Percentiles rank a stretch among this genome's conserved stretches.
Evolutionary conservation across 2,797 vertebrate genomes (phyloP).

Genomic region (Arctocebus calabarensis): DNA sequence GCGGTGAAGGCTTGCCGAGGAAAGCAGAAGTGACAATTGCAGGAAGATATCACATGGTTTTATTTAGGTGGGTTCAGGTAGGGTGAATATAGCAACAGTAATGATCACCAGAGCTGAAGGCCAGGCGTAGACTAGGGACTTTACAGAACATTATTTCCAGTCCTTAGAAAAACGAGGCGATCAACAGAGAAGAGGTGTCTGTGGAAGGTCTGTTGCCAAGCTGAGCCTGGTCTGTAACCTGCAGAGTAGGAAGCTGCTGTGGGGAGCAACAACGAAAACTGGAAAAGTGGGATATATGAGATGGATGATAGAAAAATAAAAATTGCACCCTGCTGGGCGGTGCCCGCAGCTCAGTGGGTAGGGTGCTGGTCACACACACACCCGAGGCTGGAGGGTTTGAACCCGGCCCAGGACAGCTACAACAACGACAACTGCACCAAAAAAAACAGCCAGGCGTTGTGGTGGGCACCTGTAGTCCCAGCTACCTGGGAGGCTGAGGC

Average conservation of each 20-base stretch:
- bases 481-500: too few relatives aligned
- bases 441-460: not conserved
- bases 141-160: not conserved
- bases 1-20: not conserved
- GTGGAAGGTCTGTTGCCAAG: not conserved
- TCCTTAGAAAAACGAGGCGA: not conserved
- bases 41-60: not conserved
- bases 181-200: not conserved
- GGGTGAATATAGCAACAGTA: not conserved
- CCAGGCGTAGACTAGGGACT: not conserved
- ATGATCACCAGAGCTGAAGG: not conserved
- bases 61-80: not conserved
- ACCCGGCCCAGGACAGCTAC: too few relatives aligned
- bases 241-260: not conserved
- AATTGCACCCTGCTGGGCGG: not conserved
- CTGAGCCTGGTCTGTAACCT: not conserved
- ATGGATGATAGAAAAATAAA: not conserved
- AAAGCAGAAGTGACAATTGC: not conserved
- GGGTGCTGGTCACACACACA: too few relatives aligned
- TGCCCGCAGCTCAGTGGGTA: too few relatives aligned
- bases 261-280: not conserved
- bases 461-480: too few relatives aligned
- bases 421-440: too few relatives aligned
- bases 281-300: not conserved
- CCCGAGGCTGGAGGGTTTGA: too few relatives aligned